Evolutionary conservation across 2,113 vertebrate species (phyloP), one percentile per base, ranked within the genome.

Genomic region (Coregonus clupeaformis): DNA sequence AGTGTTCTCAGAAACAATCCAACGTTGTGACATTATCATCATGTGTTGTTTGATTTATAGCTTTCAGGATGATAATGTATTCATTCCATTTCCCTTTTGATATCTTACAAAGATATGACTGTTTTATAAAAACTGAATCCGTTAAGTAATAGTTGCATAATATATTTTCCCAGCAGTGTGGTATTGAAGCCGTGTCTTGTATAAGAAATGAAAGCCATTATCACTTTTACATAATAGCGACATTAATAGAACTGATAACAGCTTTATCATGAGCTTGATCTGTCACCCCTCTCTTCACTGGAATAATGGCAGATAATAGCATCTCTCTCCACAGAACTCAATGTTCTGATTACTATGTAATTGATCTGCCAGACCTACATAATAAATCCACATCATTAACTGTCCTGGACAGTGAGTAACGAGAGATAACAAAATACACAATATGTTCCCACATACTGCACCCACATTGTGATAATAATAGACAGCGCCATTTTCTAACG

Each of bases 1-100:
- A 75, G 70, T 52, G 79, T 80, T 86, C 75, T 87, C 73, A 59
- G 77, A 84, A 85, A 85, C 74, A 77, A 82, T 80, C 85, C 78
- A 84, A 83, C 78, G 80, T 77, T 86, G 79, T 88, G 79, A 89
- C 82, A 79, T 74, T 82, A 79, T 85, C 72, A 81, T 86, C 77
- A 60, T 88, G 70, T 72, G 63, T 60, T 72, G 74, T 77, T 84
- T 86, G 81, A 87, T 89, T 86, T 86, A 80, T 76, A 63, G 32
- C 75, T 81, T 60, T 82, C 62, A 30, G 47, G 12, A 68, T 81
- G 52, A 68, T 71, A 68, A 73, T 70, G 69, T 72, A 83, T 86
- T 90, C 75, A 69, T 79, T 76, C 49, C 13, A n/a, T 52, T 25
- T 5, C 47, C 55, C 27, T 73, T 57, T 70, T 74, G 59, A n/a